Evolutionary conservation across 2,113 vertebrate species (phyloP).

Genomic region (Rousettus leschenaultii): DNA sequence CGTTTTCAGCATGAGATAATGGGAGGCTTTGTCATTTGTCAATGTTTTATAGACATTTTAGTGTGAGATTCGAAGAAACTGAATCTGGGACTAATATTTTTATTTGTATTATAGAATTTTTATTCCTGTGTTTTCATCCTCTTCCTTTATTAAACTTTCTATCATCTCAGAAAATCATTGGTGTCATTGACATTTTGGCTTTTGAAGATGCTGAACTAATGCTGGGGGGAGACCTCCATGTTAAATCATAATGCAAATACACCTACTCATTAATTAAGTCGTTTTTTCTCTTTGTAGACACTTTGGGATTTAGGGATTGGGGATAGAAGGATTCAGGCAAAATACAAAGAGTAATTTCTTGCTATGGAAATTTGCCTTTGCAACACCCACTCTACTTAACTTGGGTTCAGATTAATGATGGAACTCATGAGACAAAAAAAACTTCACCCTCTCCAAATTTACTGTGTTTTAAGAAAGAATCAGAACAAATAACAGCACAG

Average conservation of each 20-base stretch:
- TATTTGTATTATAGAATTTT: background rate
- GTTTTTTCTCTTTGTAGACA: background rate
- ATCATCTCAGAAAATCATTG: background rate
- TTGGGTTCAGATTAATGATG: slow-evolving; percentile 3
- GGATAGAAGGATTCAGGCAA: background rate
- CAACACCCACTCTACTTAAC: background rate
- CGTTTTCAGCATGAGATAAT: slow-evolving; percentile 6
- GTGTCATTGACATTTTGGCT: background rate
- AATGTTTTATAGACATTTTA: background rate
- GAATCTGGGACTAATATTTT: background rate
- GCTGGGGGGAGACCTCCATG: background rate
- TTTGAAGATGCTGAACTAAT: background rate
- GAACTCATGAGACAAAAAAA: background rate
- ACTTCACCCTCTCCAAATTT: background rate
- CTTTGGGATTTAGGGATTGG: background rate
- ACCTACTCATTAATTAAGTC: background rate
- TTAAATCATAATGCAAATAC: background rate
- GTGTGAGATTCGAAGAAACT: background rate
- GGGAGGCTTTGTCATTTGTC: slow-evolving; percentile 25
- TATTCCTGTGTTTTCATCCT: background rate
- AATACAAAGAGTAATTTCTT: slow-evolving; percentile 25
- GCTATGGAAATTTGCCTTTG: background rate
- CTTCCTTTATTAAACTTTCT: slow-evolving; percentile 1
- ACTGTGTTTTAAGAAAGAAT: slow-evolving; percentile 9
- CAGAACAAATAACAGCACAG: background rate